Percentiles rank a stretch among this genome's conserved stretches.
These are phyloP conservation scores for Clupea harengus DNA, from an alignment of 2,113 vertebrate species.

Conservation along the genomic window DNA sequence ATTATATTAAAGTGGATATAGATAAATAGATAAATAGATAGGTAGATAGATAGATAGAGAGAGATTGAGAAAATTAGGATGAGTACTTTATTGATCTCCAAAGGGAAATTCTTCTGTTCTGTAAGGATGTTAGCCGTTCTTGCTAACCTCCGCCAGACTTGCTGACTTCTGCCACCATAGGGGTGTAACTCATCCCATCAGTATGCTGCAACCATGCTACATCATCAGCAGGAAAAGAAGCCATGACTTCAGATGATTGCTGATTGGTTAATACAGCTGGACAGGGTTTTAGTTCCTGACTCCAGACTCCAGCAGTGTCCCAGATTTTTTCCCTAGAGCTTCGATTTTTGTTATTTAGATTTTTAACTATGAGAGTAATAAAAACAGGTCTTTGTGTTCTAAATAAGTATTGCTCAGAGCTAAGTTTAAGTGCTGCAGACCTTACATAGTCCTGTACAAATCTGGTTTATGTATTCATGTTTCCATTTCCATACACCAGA, in stretches of 20 bases:
- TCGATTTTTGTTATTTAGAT: background rate
- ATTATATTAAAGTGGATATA: no score
- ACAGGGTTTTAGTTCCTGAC: background rate
- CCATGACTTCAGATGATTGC: background rate
- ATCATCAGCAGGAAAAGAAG: background rate
- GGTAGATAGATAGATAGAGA: no score
- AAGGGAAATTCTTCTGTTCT: no score
- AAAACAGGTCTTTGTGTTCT: background rate
- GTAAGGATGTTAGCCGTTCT: background rate
- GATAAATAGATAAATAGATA: no score
- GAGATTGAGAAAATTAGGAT: no score
- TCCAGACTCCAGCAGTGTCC: background rate
- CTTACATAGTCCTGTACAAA: background rate
- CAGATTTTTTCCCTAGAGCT: background rate
- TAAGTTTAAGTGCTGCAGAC: background rate
- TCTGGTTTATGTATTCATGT: background rate
- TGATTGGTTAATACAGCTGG: background rate
- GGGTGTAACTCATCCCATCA: background rate
- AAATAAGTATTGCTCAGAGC: background rate
- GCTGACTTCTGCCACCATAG: background rate
- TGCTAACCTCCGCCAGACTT: background rate
- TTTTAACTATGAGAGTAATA: background rate
- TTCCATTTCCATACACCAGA: background rate
- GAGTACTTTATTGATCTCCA: no score
- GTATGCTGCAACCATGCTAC: background rate